Percentiles rank a stretch among this genome's conserved stretches.
These are phyloP conservation scores for Chelon labrosus DNA, from an alignment of 2,797 vertebrate genomes.

Conservation along the genomic window DNA sequence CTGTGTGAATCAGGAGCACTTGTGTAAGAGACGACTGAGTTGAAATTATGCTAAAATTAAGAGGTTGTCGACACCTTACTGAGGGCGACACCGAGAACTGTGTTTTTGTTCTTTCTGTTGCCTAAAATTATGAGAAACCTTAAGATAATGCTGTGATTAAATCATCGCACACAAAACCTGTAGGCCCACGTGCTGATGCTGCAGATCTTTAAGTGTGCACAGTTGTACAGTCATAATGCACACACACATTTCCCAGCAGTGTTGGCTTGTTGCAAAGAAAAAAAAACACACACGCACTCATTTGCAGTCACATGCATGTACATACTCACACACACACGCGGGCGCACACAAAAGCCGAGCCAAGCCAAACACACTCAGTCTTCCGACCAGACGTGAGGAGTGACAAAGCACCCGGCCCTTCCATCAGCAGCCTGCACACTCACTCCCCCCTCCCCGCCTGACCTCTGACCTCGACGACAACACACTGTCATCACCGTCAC, in stretches of 20 bases:
- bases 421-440: conserved; percentile 70
- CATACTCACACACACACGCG: conserved; percentile 3
- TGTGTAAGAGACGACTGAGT: background rate
- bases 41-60: too few relatives aligned
- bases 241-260: conserved; percentile 60
- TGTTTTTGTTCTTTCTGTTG: too few relatives aligned
- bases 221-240: conserved; percentile 49
- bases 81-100: too few relatives aligned
- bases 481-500: conserved; percentile 82
- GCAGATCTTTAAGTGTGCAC: conserved; percentile 42
- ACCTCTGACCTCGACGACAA: conserved; percentile 83
- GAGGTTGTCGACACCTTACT: too few relatives aligned
- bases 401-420: conserved; percentile 76
- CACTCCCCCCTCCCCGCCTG: conserved; percentile 53
- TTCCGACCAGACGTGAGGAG: conserved; percentile 34
- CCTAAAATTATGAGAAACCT: too few relatives aligned
- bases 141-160: too few relatives aligned
- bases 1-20: conserved; percentile 7
- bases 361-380: conserved; percentile 8
- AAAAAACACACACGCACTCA: conserved; percentile 8
- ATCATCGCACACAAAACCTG: conserved; percentile 9
- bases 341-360: conserved; percentile 19
- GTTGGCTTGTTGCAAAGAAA: conserved; percentile 49
- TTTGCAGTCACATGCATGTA: conserved; percentile 3
- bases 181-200: conserved; percentile 31